Evolutionary conservation across 2,888 invertebrate species (phyloP), one percentile per base, ranked within the genome.

Genomic region (Drosophila rubida): DNA sequence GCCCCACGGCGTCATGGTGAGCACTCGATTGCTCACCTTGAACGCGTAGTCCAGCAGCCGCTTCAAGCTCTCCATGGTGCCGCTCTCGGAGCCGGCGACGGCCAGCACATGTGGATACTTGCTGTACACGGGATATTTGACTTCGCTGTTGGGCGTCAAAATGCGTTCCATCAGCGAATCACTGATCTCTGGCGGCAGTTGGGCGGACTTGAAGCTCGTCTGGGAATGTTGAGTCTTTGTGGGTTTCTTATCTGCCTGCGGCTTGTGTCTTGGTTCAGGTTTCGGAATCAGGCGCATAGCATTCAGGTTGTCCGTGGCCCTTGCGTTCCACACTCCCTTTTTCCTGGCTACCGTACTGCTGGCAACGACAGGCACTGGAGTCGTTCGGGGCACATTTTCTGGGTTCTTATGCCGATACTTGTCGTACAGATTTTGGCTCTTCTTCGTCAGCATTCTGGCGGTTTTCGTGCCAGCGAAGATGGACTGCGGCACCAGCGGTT

Each of bases 1-100:
- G 7, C 91, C 91, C 91, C 91, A 91, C 2, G 91, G 91, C 0
- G 92, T 91, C 83, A 92, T 89, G 0, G 84, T 75, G 0, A 92
- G 72, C 4, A 90, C 75, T 8, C 92, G 90, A 77, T 90, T 90
- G 39, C 90, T 81, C n/a, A 85, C 86, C 8, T 82, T 80, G 22
- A 92, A 91, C 0, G 87, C 90, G 2, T 86, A 78, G 8, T 71
- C 64, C 0, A 92, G 62, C 16, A 91, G 51, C 11, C 87, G 87
- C 4, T 81, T 80, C 6, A 92, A 57, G 58, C 91, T 91, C 46
- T 86, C 87, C 45, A 89, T 75, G 42, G 87, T 89, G n/a, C 92
- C 92, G 49, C 76, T 90, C 57, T 91, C 89, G 3, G 92, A 91
- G 2, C 92, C 92, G n/a, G 86, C 84, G 6, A 92, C 87, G 2